Base-by-base conservation (phyloP, 2,888 invertebrate species). In the Carterocephalus palaemon region DNA sequence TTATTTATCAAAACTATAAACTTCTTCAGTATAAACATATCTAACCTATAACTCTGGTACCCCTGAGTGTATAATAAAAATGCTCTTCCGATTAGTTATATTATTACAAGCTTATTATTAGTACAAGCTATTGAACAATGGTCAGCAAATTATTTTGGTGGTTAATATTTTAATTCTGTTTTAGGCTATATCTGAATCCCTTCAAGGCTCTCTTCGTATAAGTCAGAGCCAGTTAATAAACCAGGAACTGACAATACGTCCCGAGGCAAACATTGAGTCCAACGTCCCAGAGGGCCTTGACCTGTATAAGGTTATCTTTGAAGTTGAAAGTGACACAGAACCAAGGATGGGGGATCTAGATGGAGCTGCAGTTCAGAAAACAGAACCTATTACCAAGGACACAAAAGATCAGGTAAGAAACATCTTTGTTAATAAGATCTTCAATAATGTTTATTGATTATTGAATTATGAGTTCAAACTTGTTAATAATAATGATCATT, bases 241-340 rank as follows among this genome's bases (percentile, higher is more conserved):
- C 50, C 85, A 85, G 46, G 84, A 84, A 54, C 60, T 86, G 9
- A 79, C 76, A 8, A 79, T 86, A 47, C 61, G 80, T 45, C 85
- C 86, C 0, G 86, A 85, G 51, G 86, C 86, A 3, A 86, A 86
- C 48, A 84, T 87, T 29, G 78, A 80, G 46, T 70, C 82, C 0
- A 80, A 86, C 75, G 83, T 83, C 1, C 87, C 88, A 0, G 83
- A 81, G 20, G 81, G 75, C 0, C 57, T 87, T 6, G 87, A 87
- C 56, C 64, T 87, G 0, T 84, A 75, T 54, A 79, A 74, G 51
- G 71, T 87, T 36, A 85, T 86, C 50, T 78, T 73, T 59, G 87
- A 87, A 52, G 77, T 76, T 6, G 86, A 86, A 45, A 83, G 77
- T 62, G 85, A 86, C 39, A 54, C 70, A 0, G 85, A 83, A 36